Evolutionary conservation across 2,113 vertebrate genomes (phyloP).

Genomic region (zebrafish (Danio rerio)): GRCz12tu NC_133191.1:37790001-37790500

Average conservation of each 20-base stretch:
- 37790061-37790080: background rate
- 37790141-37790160: conserved; percentile 6
- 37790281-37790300: conserved; percentile 46
- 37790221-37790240: conserved; percentile 6
- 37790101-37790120: conserved; percentile 24
- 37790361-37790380: conserved; percentile 33
- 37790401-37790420: conserved; percentile 20
- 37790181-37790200: conserved; percentile 24
- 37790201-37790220: conserved; percentile 22
- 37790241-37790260: conserved; percentile 44
- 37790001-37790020: conserved; percentile 9
- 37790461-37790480: conserved; percentile 31
- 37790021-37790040: background rate
- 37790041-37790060: conserved; percentile 19
- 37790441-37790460: conserved; percentile 23
- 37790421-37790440: conserved; percentile 34
- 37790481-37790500: conserved; percentile 31
- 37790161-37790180: conserved; percentile 11
- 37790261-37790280: background rate
- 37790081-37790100: conserved; percentile 37
- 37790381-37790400: conserved; percentile 48
- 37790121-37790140: conserved; percentile 21
- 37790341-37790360: conserved; percentile 25
- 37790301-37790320: conserved; percentile 33
- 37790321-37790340: conserved; percentile 41